Evolutionary conservation across 2,888 invertebrate genomes (phyloP).

Genomic region (Caenorhabditis imperialis): DNA sequence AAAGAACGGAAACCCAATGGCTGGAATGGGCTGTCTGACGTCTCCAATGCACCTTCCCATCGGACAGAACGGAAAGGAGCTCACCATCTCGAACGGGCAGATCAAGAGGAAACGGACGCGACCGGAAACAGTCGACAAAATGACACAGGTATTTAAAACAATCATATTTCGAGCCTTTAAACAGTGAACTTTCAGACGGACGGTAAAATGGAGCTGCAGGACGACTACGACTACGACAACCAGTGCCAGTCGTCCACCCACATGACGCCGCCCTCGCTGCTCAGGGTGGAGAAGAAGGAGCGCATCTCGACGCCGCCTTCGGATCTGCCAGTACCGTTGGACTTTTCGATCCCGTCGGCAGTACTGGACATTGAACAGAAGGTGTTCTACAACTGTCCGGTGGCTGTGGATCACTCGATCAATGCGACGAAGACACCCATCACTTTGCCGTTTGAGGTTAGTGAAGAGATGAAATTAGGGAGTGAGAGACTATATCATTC

Average conservation of each 20-base stretch:
- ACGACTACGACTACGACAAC: conserved; percentile 44
- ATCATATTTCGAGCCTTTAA: neutral
- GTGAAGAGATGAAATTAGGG: neutral
- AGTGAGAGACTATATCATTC: neutral
- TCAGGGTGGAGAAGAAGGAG: conserved; percentile 32
- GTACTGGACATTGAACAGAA: conserved; percentile 35
- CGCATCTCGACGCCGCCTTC: conserved; percentile 47
- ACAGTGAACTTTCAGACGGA: conserved; percentile 13
- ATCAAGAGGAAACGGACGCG: conserved; percentile 43
- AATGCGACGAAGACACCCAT: conserved; percentile 52
- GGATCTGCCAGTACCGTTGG: conserved; percentile 48
- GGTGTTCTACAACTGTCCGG: conserved; percentile 57
- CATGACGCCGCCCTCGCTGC: conserved; percentile 21
- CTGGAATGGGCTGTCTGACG: conserved; percentile 12
- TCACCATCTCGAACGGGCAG: conserved; percentile 49
- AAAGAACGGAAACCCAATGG: conserved; percentile 37
- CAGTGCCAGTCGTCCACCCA: conserved; percentile 1
- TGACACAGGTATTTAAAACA: conserved; percentile 32
- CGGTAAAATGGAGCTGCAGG: conserved; percentile 33
- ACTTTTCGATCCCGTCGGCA: conserved; percentile 3
- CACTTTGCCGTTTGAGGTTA: conserved; percentile 58
- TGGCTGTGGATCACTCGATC: conserved; percentile 56
- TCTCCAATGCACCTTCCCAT: conserved; percentile 9
- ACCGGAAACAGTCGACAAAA: conserved; percentile 36
- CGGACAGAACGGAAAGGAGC: conserved; percentile 16